These are phyloP conservation scores for Amphiura filiformis DNA, from an alignment of 35 echinoderm and acorn worm species.

Conservation along the genomic window DNA sequence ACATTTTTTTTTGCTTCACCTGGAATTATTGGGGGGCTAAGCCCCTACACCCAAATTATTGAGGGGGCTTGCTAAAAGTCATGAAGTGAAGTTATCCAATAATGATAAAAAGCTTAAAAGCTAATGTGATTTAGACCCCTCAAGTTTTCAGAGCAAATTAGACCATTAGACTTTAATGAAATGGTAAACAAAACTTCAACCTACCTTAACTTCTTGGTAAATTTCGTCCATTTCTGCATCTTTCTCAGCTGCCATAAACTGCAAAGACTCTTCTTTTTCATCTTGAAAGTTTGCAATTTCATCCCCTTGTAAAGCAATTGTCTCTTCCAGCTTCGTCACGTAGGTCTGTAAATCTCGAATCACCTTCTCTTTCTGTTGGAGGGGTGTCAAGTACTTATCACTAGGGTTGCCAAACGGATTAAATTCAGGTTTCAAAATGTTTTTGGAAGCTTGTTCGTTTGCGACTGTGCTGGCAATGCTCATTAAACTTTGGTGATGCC, in stretches of 20 bases:
- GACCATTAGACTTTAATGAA: too few species aligned
- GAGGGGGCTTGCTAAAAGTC: too few species aligned
- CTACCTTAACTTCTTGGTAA: slow-evolving; percentile 19
- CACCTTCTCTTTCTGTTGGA: slow-evolving; percentile 51
- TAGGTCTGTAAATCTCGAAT: slow-evolving; percentile 19
- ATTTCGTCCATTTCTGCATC: slow-evolving; percentile 32
- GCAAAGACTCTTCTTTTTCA: slow-evolving; percentile 13
- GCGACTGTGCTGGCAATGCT: neutral
- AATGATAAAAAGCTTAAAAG: too few species aligned
- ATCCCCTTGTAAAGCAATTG: neutral
- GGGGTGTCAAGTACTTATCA: slow-evolving; percentile 56
- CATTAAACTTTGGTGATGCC: slow-evolving; percentile 13
- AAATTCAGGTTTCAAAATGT: slow-evolving; percentile 3
- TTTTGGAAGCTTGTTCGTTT: neutral
- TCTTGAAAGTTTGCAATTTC: slow-evolving; percentile 31
- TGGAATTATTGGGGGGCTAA: too few species aligned
- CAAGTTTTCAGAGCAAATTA: too few species aligned
- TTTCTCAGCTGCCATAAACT: slow-evolving; percentile 1
- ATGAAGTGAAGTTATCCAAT: too few species aligned
- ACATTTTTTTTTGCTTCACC: too few species aligned
- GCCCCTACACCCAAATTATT: too few species aligned
- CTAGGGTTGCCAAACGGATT: neutral
- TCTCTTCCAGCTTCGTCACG: slow-evolving; percentile 12
- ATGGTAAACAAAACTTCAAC: too few species aligned
- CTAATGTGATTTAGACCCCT: too few species aligned